Evolutionary conservation across 2,888 invertebrate genomes (phyloP).

Genomic region (Sarcophaga carnaria): DNA sequence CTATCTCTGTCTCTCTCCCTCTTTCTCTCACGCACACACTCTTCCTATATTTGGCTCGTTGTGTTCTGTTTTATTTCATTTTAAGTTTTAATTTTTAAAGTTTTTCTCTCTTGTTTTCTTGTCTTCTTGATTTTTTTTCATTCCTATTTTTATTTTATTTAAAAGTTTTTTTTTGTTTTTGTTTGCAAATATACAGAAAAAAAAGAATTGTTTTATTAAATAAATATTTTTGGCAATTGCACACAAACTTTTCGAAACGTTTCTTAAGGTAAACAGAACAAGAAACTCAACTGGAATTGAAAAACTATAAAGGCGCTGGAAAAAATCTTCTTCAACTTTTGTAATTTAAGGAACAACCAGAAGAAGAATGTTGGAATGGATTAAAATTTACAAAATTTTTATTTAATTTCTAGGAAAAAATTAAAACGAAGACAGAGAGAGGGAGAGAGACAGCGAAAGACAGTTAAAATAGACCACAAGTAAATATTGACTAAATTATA

Average conservation of each 20-base stretch:
- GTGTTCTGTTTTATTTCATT: slow-evolving; percentile 27
- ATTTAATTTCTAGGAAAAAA: neutral
- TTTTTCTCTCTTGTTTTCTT: slow-evolving; percentile 15
- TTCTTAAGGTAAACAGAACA: slow-evolving; percentile 43
- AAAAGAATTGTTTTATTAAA: slow-evolving; percentile 60
- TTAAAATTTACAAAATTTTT: neutral
- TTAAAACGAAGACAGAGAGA: too few species aligned
- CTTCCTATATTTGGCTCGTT: too few species aligned
- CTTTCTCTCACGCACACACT: neutral
- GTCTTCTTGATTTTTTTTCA: slow-evolving; percentile 27
- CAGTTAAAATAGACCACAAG: too few species aligned
- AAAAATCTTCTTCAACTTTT: slow-evolving; percentile 56
- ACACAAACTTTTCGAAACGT: slow-evolving; percentile 10
- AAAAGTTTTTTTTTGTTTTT: slow-evolving; percentile 33
- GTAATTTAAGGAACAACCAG: slow-evolving; percentile 29
- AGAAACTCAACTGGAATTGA: slow-evolving; percentile 6
- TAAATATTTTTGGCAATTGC: slow-evolving; percentile 61
- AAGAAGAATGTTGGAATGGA: neutral
- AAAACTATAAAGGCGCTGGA: slow-evolving; percentile 2
- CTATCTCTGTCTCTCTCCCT: slow-evolving; percentile 10
- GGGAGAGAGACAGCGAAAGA: too few species aligned
- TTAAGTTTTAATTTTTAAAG: slow-evolving; percentile 14
- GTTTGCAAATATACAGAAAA: neutral
- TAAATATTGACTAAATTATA: too few species aligned
- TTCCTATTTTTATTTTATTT: slow-evolving; percentile 18